These are phyloP conservation scores for Fabriciana adippe DNA, from an alignment of 2,888 invertebrate genomes.

Conservation along the genomic window DNA sequence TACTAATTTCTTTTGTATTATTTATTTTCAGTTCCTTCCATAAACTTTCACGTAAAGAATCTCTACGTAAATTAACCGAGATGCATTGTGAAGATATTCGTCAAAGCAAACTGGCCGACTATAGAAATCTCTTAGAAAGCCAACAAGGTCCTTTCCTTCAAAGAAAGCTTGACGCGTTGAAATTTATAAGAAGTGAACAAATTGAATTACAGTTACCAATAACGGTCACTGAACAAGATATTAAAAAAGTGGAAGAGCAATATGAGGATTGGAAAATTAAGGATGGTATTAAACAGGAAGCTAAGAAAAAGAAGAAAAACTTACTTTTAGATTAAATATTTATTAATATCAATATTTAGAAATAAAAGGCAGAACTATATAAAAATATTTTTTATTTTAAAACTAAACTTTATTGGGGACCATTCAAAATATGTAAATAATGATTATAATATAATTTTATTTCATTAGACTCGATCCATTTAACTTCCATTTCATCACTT, in stretches of 20 bases:
- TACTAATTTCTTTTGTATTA: constrained; percentile 8
- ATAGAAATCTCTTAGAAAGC: constrained; percentile 84
- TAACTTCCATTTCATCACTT: too few relatives aligned
- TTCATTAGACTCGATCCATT: too few relatives aligned
- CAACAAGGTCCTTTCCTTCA: constrained; percentile 88
- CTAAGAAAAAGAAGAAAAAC: constrained; percentile 66
- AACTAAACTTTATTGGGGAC: constrained; percentile 24
- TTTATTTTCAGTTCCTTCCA: constrained; percentile 68
- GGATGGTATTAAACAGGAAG: constrained; percentile 66
- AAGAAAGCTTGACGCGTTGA: constrained; percentile 87
- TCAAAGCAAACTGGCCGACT: constrained; percentile 84
- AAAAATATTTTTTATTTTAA: constrained; percentile 44
- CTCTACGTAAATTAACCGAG: constrained; percentile 87
- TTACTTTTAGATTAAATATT: constrained; percentile 53
- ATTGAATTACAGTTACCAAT: constrained; percentile 83
- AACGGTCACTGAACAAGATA: constrained; percentile 86
- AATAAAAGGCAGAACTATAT: constrained; percentile 30
- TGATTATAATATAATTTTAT: too few relatives aligned
- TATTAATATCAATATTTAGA: constrained; percentile 1
- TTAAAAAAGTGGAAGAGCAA: constrained; percentile 82
- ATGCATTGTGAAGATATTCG: constrained; percentile 87
- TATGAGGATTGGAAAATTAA: constrained; percentile 75
- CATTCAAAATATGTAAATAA: not conserved
- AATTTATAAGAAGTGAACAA: constrained; percentile 90
- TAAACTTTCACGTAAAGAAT: constrained; percentile 86